Evolutionary conservation across 2,797 vertebrate species (phyloP), one percentile per base, ranked within the genome.

Genomic region (Hydrophis major): DNA sequence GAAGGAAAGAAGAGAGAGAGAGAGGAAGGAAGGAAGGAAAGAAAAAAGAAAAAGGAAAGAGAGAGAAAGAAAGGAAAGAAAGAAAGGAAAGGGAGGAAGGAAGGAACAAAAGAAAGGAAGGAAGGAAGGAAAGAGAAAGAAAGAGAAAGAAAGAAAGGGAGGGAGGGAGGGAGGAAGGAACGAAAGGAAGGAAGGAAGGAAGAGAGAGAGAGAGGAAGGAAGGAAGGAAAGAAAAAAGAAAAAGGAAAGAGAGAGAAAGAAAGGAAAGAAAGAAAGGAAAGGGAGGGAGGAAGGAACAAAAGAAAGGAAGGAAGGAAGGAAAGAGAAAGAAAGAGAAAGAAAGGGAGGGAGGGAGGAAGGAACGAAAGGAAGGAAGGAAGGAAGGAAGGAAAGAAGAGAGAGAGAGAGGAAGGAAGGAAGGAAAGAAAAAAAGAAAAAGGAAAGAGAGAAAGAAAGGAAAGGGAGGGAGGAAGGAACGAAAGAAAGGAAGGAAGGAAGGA

Each of bases 61-160:
- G n/a, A n/a, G 50, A n/a, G 55, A 1, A 25, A 28, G 8, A 2
- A 20, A 25, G 6, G 3, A 2, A 2, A 32, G 3, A 12, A 18
- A n/a, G 0, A 10, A 4, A 3, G 0, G 4, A 4, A 47, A 5
- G 13, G 12, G 0, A 0, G 12, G 12, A 0, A 4, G 55, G 3
- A 14, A 42, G 42, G 2, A 42, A 42, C 2, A 0, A 42, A 42
- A 2, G 2, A 42, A 42, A 2, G 3, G 3, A 42, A 4, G 5
- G 1, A 47, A 4, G 5, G 5, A 47, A 4, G 5, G 5, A 5
- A 47, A 4, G 1, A 47, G 5, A 4, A 1, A 47, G 5, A 4
- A 1, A 4, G 0, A 4, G 1, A 47, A 47, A 1, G 4, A 47
- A 5, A 1, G 4, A 5, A 5, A 37, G 5, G 4, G 12, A 42